phyloP scores from a whole-genome alignment of 1,140 invertebrate genomes.

The Drosophila rufa region DNA sequence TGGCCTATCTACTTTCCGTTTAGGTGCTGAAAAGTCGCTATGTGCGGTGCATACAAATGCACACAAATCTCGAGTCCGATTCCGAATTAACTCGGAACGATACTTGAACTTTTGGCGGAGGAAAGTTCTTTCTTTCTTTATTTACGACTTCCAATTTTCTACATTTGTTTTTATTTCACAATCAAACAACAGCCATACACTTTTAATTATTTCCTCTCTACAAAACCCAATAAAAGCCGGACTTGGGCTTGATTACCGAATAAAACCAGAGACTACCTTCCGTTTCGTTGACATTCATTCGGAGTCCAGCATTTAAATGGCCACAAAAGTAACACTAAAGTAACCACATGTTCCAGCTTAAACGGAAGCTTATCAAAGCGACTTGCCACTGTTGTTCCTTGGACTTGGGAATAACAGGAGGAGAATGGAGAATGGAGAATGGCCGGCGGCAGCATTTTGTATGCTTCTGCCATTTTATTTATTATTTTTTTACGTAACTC shows the following conservation, averaged over 20 bases:
- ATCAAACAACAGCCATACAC: background rate
- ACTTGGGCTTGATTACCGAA: constrained; percentile 6
- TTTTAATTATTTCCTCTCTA: constrained; percentile 25
- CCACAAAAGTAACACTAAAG: constrained; percentile 34
- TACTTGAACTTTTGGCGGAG: constrained; percentile 6
- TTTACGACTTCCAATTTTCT: constrained; percentile 1
- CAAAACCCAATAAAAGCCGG: constrained; percentile 10
- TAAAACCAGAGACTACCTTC: constrained; percentile 14
- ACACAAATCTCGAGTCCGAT: background rate
- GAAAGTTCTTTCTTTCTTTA: constrained; percentile 5
- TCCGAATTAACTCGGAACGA: constrained; percentile 1
- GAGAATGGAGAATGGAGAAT: constrained; percentile 2
- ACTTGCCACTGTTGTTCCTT: constrained; percentile 13
- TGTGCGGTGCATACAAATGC: constrained; percentile 36
- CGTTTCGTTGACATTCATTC: constrained; percentile 8
- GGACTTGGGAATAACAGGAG: constrained; percentile 18
- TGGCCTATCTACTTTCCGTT: constrained; percentile 42
- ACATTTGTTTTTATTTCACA: constrained; percentile 7
- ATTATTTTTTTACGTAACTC: constrained; percentile 44
- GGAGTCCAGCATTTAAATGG: constrained; percentile 26
- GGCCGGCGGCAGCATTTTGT: constrained; percentile 34
- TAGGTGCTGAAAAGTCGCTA: constrained; percentile 40
- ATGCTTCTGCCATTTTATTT: constrained; percentile 43
- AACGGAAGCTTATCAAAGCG: constrained; percentile 34
- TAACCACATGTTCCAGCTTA: constrained; percentile 20